Conservation (phyloP, 2,113 vertebrate species). For the rat (Rattus norvegicus) region GRCr8 NC_086031.1:25523501-25524000, state of each 20-base stretch:
- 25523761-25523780: slow-evolving; percentile 55
- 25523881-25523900: slow-evolving; percentile 54
- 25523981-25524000: slow-evolving; percentile 82
- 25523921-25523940: slow-evolving; percentile 65
- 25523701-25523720: slow-evolving; percentile 51
- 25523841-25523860: slow-evolving; percentile 65
- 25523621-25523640: background rate
- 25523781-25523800: slow-evolving; percentile 58
- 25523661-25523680: slow-evolving; percentile 18
- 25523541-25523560: slow-evolving; percentile 16
- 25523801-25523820: slow-evolving; percentile 62
- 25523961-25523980: slow-evolving; percentile 78
- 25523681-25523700: slow-evolving; percentile 3
- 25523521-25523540: background rate
- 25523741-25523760: slow-evolving; percentile 51
- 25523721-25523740: slow-evolving; percentile 70
- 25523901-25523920: slow-evolving; percentile 71
- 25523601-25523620: slow-evolving; percentile 41
- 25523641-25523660: slow-evolving; percentile 45
- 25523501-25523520: slow-evolving; percentile 49
- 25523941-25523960: slow-evolving; percentile 85
- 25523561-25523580: background rate
- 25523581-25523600: background rate
- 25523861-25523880: slow-evolving; percentile 73
- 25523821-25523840: background rate